Evolutionary conservation across 2,888 invertebrate species (phyloP).

Genomic region (Papilio gigon): DNA sequence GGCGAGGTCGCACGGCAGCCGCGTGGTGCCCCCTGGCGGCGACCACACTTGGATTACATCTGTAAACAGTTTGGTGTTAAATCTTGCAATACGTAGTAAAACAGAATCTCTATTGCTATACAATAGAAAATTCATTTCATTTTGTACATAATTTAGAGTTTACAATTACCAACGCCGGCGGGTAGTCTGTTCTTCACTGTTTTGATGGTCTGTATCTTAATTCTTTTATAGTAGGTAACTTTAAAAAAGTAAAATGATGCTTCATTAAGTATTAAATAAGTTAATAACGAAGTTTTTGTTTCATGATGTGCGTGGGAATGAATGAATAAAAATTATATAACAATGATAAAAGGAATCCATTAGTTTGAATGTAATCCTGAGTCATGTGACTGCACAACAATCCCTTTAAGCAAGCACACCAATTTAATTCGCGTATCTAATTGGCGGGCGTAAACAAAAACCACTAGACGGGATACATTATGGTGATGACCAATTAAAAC

Average conservation of each 20-base stretch:
- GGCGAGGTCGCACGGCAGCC: conserved; percentile 92
- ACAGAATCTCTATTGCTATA: too few relatives aligned
- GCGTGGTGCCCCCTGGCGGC: conserved; percentile 87
- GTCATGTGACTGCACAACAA: conserved; percentile 28
- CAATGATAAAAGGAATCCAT: conserved; percentile 15
- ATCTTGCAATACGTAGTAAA: too few relatives aligned
- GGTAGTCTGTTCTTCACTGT: too few relatives aligned
- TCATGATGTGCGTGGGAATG: conserved; percentile 1
- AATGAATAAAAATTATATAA: not conserved
- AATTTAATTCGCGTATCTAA: conserved; percentile 49
- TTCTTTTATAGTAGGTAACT: not conserved
- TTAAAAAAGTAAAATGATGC: too few relatives aligned
- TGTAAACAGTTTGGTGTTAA: conserved; percentile 49
- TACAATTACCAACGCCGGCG: too few relatives aligned
- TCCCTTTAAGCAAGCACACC: conserved; percentile 42
- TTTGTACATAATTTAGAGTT: too few relatives aligned
- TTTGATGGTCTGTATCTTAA: too few relatives aligned
- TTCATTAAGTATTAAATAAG: not conserved
- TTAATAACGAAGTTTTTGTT: not conserved
- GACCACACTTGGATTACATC: conserved; percentile 85
- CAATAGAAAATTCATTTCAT: too few relatives aligned
- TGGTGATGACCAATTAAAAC: conserved; percentile 59
- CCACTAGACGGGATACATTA: conserved; percentile 45
- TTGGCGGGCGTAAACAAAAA: conserved; percentile 48
- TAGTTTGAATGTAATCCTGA: conserved; percentile 33